A percentile compares a stretch with the other conserved stretches of the same genome.
These are phyloP conservation scores for Ditylenchus weischeri DNA, from an alignment of 2,888 invertebrate species.

Conservation along the genomic window DNA sequence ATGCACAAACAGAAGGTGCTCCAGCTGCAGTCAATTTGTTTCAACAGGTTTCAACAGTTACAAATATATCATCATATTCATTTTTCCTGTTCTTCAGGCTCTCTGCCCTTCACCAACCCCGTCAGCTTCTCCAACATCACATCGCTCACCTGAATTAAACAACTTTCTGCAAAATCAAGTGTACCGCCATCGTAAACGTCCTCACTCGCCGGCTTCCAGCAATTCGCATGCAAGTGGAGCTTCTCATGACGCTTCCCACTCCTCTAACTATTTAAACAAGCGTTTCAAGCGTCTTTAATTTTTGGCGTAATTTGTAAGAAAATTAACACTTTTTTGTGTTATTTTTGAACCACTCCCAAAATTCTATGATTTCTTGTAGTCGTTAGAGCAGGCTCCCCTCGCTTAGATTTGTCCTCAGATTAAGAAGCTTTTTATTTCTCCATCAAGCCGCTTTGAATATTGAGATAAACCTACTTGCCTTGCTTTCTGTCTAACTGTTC, in stretches of 20 bases:
- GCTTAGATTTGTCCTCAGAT: no score
- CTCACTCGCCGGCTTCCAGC: slow-evolving; percentile 38
- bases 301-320: no score
- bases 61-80: slow-evolving; percentile 1
- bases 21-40: slow-evolving; percentile 45
- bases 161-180: slow-evolving; percentile 42
- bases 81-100: slow-evolving; percentile 25
- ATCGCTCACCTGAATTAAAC: slow-evolving; percentile 38
- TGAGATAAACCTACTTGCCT: no score
- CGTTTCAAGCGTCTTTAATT: slow-evolving; percentile 34
- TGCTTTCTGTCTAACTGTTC: no score
- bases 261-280: slow-evolving; percentile 37
- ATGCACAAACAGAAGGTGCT: slow-evolving; percentile 14
- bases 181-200: slow-evolving; percentile 49
- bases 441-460: no score
- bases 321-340: no score
- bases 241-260: slow-evolving; percentile 16
- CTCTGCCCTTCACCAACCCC: slow-evolving; percentile 35
- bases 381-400: no score
- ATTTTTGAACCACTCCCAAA: not conserved
- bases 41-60: slow-evolving; percentile 47
- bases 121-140: slow-evolving; percentile 21
- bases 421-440: no score
- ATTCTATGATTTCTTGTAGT: not conserved
- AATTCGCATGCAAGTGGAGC: slow-evolving; percentile 13